Conservation (phyloP, 92 coral and sea anemone genomes). For the Umimayanthus kanabou region DNA sequence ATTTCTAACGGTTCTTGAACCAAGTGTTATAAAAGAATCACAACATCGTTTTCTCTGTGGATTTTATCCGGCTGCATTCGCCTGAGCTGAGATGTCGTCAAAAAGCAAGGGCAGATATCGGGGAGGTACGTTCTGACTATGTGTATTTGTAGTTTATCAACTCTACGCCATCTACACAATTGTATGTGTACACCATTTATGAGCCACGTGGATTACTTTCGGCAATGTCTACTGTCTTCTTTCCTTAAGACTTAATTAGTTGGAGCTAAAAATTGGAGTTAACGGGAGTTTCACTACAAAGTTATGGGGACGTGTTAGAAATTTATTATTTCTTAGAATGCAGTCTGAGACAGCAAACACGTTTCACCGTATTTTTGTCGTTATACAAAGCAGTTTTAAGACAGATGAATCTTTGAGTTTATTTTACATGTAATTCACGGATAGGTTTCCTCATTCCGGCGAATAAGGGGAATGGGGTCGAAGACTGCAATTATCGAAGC, state of each 20-base stretch:
- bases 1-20: slow-evolving; percentile 5
- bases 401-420: neutral
- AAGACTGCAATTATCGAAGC: neutral
- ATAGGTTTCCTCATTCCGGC: neutral
- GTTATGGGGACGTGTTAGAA: neutral
- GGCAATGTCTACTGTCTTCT: neutral
- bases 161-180: neutral
- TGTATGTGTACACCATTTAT: neutral
- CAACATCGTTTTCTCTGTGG: neutral
- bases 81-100: neutral
- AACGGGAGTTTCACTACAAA: neutral
- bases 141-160: neutral
- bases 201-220: slow-evolving; percentile 18
- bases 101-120: neutral
- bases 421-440: neutral
- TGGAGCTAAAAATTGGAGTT: neutral
- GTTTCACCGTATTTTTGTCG: neutral
- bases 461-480: neutral
- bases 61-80: neutral
- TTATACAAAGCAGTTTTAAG: neutral
- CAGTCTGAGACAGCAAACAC: neutral
- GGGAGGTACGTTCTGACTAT: neutral
- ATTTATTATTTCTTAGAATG: neutral
- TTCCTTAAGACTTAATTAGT: neutral
- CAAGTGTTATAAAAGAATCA: neutral